phyloP scores from a whole-genome alignment of 2,113 vertebrate genomes.

The Seriola rivoliana region DNA sequence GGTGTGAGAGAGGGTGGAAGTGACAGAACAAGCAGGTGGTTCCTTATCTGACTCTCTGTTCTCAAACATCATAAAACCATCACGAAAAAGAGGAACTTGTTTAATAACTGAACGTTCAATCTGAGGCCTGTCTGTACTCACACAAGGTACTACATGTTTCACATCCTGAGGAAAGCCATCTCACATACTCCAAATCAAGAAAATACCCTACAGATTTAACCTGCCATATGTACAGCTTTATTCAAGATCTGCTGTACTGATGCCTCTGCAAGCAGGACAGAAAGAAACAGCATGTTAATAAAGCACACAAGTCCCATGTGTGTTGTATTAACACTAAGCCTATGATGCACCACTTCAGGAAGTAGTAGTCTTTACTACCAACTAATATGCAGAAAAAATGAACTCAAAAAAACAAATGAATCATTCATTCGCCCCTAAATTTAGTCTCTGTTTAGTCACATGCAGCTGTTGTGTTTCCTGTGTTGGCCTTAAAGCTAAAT shows the following conservation, averaged over 20 bases:
- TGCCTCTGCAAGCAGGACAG: not conserved
- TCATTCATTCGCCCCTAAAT: not conserved
- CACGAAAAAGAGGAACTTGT: constrained; percentile 68
- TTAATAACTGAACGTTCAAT: constrained; percentile 47
- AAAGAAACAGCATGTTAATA: not conserved
- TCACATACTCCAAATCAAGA: not conserved
- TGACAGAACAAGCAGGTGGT: constrained; percentile 49
- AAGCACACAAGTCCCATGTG: constrained; percentile 17
- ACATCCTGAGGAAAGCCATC: constrained; percentile 6
- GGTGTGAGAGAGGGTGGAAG: not conserved
- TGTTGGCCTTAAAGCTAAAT: constrained; percentile 4
- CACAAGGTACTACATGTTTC: not conserved
- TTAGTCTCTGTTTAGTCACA: constrained; percentile 10
- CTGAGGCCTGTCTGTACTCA: constrained; percentile 36
- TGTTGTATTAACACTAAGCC: not conserved
- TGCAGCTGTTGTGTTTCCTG: constrained; percentile 58
- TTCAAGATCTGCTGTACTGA: not conserved
- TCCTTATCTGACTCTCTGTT: constrained; percentile 65
- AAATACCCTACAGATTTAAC: not conserved
- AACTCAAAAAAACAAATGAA: constrained; percentile 3
- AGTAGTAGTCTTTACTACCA: not conserved
- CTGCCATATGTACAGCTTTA: not conserved
- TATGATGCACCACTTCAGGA: constrained; percentile 2
- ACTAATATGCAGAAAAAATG: not conserved
- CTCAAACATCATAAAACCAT: constrained; percentile 75